Percentiles rank a stretch among this genome's conserved stretches.
Conservation (phyloP, 2,888 invertebrate species). For the Nudaria mundana region DNA sequence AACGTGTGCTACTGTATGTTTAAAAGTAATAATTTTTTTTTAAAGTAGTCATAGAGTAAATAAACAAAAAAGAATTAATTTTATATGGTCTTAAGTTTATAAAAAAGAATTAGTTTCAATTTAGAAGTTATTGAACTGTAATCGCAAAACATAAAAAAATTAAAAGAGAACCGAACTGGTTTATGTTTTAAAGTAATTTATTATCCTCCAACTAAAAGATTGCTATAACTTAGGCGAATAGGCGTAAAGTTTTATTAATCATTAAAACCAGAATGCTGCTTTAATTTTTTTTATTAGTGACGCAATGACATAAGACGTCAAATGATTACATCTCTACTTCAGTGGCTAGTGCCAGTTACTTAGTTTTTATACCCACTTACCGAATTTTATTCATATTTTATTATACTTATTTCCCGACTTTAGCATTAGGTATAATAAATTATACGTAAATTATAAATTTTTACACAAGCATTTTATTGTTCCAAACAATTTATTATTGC, state of each 20-base stretch:
- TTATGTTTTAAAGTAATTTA: background rate
- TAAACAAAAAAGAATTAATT: background rate
- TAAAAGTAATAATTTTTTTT: background rate
- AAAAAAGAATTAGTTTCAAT: background rate
- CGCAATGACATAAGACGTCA: too few species aligned
- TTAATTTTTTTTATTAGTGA: too few species aligned
- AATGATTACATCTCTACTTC: too few species aligned
- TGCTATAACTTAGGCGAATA: background rate
- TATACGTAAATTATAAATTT: too few species aligned
- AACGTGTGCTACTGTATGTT: too few species aligned
- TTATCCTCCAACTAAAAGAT: background rate
- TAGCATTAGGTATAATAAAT: too few species aligned
- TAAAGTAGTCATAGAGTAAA: background rate
- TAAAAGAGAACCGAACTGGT: background rate
- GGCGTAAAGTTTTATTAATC: background rate
- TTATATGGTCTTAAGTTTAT: background rate
- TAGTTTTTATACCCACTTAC: too few species aligned
- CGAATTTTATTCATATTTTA: too few species aligned
- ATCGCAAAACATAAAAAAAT: background rate
- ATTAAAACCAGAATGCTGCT: background rate
- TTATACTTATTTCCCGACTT: too few species aligned
- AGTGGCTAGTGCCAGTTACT: too few species aligned
- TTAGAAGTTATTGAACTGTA: constrained; percentile 3
- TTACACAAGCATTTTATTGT: too few species aligned
- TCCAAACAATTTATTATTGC: too few species aligned